phyloP scores from a whole-genome alignment of 2,113 vertebrate species.

The Lutjanus erythropterus region DNA sequence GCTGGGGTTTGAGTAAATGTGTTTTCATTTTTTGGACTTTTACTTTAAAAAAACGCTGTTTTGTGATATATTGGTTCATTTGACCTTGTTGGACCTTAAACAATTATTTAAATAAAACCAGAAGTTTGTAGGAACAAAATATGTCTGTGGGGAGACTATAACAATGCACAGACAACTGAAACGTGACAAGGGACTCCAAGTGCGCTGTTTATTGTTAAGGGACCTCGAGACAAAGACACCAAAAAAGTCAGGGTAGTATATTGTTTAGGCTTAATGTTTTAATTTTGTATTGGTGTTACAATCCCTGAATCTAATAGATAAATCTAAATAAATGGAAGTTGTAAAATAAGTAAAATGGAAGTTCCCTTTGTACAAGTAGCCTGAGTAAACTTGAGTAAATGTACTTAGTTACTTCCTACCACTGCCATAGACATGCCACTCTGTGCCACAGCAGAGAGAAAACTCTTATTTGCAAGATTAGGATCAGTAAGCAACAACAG shows the following conservation, averaged over 20 bases:
- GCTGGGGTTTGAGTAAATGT: not conserved
- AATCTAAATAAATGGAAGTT: too few relatives aligned
- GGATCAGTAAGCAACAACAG: not conserved
- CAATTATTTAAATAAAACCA: not conserved
- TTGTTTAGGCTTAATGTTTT: not conserved
- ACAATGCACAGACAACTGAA: not conserved
- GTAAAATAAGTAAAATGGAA: not conserved
- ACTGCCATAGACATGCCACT: not conserved
- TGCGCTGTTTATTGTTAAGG: not conserved
- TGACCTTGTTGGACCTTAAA: too few relatives aligned
- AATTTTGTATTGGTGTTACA: too few relatives aligned
- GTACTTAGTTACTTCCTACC: not conserved
- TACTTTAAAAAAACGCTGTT: not conserved
- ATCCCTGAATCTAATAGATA: too few relatives aligned
- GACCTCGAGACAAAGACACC: not conserved
- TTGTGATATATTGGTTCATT: not conserved
- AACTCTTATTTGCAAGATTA: not conserved
- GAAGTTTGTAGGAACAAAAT: not conserved
- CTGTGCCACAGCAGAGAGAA: not conserved
- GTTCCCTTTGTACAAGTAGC: too few relatives aligned
- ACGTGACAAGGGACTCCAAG: not conserved
- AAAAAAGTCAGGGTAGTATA: not conserved
- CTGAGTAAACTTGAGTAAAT: not conserved
- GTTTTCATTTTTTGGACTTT: not conserved
- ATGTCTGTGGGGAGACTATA: not conserved